Evolutionary conservation across 2,113 vertebrate species (phyloP).

Genomic region (Ammodramus savannarum): DNA sequence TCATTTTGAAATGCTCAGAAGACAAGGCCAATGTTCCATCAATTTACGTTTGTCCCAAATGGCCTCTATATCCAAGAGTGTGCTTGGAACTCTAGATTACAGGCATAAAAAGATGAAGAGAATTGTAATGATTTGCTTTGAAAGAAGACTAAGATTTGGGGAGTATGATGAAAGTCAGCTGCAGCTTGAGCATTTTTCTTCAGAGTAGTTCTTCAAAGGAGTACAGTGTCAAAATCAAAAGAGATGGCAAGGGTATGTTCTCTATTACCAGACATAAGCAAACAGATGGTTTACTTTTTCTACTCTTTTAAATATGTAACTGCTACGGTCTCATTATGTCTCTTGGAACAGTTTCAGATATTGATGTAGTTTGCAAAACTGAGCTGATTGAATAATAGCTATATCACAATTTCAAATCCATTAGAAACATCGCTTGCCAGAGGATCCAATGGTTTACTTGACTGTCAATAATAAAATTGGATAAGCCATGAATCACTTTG

Average conservation of each 20-base stretch:
- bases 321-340: conserved; percentile 21
- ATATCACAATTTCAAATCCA: conserved; percentile 20
- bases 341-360: conserved; percentile 48
- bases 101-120: background rate
- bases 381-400: conserved; percentile 30
- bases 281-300: conserved; percentile 52
- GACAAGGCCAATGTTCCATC: background rate
- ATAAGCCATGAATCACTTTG: background rate
- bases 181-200: background rate
- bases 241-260: conserved; percentile 25
- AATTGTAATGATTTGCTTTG: conserved; percentile 12
- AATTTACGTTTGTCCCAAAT: conserved; percentile 5
- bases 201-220: conserved; percentile 9
- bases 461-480: background rate
- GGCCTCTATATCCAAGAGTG: background rate
- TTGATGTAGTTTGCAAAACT: conserved; percentile 13
- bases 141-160: background rate
- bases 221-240: conserved; percentile 26
- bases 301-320: conserved; percentile 1
- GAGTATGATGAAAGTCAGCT: background rate
- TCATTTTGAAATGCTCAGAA: background rate
- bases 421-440: background rate
- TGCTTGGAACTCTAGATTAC: background rate
- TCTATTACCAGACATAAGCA: background rate
- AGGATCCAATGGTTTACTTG: background rate